These are phyloP conservation scores for Aldabrachelys gigantea DNA, from an alignment of 2,113 vertebrate species.

Conservation along the genomic window DNA sequence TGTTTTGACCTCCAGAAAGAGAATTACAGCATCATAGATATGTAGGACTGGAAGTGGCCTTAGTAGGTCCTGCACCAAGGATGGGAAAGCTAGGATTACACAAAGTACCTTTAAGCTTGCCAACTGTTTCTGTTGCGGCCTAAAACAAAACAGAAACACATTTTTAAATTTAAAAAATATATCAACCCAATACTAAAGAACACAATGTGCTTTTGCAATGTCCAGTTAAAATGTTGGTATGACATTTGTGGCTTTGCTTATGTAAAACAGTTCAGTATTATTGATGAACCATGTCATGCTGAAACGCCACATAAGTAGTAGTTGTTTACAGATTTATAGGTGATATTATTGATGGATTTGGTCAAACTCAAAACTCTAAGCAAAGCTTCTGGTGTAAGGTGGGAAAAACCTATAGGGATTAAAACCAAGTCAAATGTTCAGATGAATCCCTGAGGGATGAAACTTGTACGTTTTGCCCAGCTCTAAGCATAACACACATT, in stretches of 20 bases:
- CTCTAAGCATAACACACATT: neutral
- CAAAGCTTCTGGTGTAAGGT: neutral
- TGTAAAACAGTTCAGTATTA: neutral
- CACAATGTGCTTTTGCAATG: neutral
- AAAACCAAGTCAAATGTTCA: neutral
- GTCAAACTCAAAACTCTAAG: neutral
- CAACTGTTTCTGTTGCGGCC: neutral
- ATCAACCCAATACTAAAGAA: neutral
- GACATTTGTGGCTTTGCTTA: neutral
- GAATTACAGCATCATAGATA: neutral
- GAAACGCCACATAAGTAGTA: neutral
- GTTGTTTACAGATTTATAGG: neutral
- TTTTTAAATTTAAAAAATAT: neutral
- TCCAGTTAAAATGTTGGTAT: neutral
- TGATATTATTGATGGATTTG: neutral
- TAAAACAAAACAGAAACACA: neutral
- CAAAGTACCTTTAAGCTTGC: neutral
- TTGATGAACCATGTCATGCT: neutral
- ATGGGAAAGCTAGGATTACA: neutral
- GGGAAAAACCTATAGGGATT: neutral
- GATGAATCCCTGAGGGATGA: neutral
- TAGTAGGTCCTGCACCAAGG: neutral
- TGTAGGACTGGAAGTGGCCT: neutral
- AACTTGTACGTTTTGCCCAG: neutral
- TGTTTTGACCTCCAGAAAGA: neutral